phyloP scores from a whole-genome alignment of 2,113 vertebrate genomes.

The Xiphorhynchus elegans region DNA sequence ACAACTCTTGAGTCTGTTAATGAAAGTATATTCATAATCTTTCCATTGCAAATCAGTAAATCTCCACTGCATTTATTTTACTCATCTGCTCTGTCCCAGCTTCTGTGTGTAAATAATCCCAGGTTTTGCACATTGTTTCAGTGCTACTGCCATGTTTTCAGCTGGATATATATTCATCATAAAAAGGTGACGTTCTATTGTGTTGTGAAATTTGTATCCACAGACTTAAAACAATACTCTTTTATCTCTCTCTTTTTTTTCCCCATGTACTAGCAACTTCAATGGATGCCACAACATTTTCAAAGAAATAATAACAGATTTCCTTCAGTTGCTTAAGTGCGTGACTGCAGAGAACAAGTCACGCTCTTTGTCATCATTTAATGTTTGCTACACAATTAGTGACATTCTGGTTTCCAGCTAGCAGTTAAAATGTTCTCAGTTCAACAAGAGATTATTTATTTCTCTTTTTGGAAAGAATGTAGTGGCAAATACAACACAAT shows the following conservation, averaged over 20 bases:
- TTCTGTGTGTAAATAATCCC: neutral
- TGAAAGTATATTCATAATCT: neutral
- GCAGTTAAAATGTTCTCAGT: conserved; percentile 1
- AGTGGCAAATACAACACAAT: neutral
- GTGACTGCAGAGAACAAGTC: neutral
- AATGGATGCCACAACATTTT: neutral
- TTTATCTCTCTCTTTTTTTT: neutral
- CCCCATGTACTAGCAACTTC: neutral
- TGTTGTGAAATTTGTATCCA: neutral
- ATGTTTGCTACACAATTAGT: neutral
- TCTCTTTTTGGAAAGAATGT: neutral
- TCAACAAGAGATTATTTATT: conserved; percentile 12
- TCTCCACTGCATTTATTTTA: neutral
- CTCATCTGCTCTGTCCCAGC: neutral
- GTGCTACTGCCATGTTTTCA: neutral
- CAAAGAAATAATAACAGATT: neutral
- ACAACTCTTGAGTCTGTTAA: neutral
- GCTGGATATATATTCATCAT: neutral
- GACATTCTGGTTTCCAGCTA: conserved; percentile 7
- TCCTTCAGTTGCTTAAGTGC: neutral
- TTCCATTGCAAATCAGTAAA: neutral
- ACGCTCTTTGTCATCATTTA: neutral
- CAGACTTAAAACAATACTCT: neutral
- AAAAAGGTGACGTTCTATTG: neutral
- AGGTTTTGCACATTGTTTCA: neutral